A percentile compares a stretch with the other conserved stretches of the same genome.
Conservation (phyloP, 2,888 invertebrate species). For the Ectemnius lituratus region DNA sequence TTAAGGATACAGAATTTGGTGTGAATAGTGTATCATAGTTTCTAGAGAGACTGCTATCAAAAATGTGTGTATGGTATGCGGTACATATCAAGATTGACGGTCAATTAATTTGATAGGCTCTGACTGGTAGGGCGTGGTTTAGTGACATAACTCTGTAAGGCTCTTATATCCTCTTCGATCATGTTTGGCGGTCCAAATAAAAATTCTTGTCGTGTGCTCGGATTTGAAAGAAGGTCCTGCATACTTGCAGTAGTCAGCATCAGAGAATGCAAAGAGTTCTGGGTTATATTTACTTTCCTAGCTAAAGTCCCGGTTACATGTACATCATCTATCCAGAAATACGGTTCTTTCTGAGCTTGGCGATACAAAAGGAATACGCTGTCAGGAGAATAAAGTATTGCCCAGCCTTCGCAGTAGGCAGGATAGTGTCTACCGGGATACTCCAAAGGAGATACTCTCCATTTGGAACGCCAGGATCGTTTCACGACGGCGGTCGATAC, state of each 20-base stretch:
- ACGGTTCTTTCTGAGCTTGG: slow-evolving; percentile 82
- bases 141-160: slow-evolving; percentile 78
- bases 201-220: slow-evolving; percentile 76
- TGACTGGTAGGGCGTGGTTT: slow-evolving; percentile 61
- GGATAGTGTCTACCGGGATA: slow-evolving; percentile 84
- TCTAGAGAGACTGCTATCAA: too few relatives aligned
- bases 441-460: slow-evolving; percentile 86
- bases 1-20: too few relatives aligned
- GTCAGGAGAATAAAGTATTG: slow-evolving; percentile 84
- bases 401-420: slow-evolving; percentile 87
- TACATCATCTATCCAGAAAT: slow-evolving; percentile 92
- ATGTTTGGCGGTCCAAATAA: slow-evolving; percentile 81
- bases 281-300: slow-evolving; percentile 80
- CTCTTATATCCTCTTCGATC: slow-evolving; percentile 77
- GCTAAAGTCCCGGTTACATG: slow-evolving; percentile 86
- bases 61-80: too few relatives aligned
- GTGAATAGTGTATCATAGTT: too few relatives aligned
- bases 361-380: slow-evolving; percentile 80
- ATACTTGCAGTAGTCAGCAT: slow-evolving; percentile 74
- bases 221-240: slow-evolving; percentile 66
- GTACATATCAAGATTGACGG: too few relatives aligned
- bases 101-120: slow-evolving; percentile 53
- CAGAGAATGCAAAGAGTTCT: slow-evolving; percentile 79
- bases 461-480: slow-evolving; percentile 85
- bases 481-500: slow-evolving; percentile 79